Percentiles rank a stretch among this genome's conserved stretches.
These are phyloP conservation scores for Erebia ligea DNA, from an alignment of 2,888 invertebrate species.

Conservation along the genomic window DNA sequence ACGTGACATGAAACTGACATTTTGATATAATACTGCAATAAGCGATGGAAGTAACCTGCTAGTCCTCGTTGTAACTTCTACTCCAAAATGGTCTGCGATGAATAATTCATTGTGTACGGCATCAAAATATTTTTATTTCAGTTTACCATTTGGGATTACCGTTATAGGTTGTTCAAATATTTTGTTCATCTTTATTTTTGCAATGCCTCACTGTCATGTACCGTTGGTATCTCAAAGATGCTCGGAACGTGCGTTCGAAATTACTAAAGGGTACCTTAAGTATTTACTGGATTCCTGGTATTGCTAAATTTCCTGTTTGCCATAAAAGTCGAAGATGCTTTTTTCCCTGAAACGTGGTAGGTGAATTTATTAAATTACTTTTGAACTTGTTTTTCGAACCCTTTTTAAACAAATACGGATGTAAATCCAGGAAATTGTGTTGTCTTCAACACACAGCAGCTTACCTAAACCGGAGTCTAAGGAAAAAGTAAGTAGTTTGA, in stretches of 20 bases:
- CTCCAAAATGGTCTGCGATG: conserved; percentile 20
- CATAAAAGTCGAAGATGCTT: conserved; percentile 24
- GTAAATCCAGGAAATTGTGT: no score
- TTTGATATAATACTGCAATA: not conserved
- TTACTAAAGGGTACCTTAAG: conserved; percentile 19
- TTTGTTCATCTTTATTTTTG: conserved; percentile 33
- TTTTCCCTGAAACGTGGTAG: not conserved
- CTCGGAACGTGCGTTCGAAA: conserved; percentile 35
- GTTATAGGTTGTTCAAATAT: conserved; percentile 41
- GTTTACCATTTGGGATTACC: conserved; percentile 37
- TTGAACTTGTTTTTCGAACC: no score
- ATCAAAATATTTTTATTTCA: conserved; percentile 29
- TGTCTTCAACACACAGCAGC: no score
- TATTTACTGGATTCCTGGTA: conserved; percentile 6
- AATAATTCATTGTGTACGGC: conserved; percentile 39
- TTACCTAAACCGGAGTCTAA: no score
- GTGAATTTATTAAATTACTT: conserved; percentile 14
- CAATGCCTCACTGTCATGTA: conserved; percentile 40
- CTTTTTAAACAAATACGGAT: no score
- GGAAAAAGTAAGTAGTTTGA: no score
- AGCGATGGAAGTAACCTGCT: no score
- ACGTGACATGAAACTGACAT: no score
- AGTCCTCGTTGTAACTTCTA: conserved; percentile 11
- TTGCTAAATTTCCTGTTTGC: conserved; percentile 15
- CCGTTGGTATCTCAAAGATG: conserved; percentile 42